A percentile compares a stretch with the other conserved stretches of the same genome.
Conservation (phyloP, 1,140 invertebrate genomes). For the Drosophila lowei region DNA sequence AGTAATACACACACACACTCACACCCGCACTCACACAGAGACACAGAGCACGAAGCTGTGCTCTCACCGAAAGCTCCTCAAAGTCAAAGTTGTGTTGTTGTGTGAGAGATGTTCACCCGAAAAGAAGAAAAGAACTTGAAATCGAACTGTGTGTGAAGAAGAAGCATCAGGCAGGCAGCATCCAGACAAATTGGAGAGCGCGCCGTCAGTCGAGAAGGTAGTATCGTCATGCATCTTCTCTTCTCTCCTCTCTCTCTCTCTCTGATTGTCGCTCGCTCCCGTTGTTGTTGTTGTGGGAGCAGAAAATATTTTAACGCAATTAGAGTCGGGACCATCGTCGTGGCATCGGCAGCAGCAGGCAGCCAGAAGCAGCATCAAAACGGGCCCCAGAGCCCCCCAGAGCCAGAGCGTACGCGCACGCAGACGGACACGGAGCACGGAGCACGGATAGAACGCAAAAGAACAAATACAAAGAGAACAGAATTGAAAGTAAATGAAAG, state of each 20-base stretch:
- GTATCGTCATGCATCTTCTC: constrained; percentile 20
- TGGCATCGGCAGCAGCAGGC: constrained; percentile 12
- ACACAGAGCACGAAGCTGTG: constrained; percentile 40
- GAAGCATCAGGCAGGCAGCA: constrained; percentile 45
- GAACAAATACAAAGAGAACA: constrained; percentile 20
- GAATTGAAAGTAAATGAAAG: constrained; percentile 13
- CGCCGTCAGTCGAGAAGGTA: too few species aligned
- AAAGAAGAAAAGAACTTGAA: constrained; percentile 72
- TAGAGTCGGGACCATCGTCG: constrained; percentile 63
- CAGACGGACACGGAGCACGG: constrained; percentile 65
- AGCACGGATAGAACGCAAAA: constrained; percentile 63
- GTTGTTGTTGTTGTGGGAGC: constrained; percentile 67
- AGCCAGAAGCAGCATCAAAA: constrained; percentile 34
- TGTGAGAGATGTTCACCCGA: constrained; percentile 41
- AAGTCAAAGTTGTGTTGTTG: constrained; percentile 44
- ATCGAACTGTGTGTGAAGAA: constrained; percentile 70
- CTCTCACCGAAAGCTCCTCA: constrained; percentile 58
- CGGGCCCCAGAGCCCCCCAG: constrained; percentile 39
- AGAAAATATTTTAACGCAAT: constrained; percentile 79
- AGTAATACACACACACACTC: constrained; percentile 37
- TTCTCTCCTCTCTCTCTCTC: constrained; percentile 21
- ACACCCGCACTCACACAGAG: constrained; percentile 23
- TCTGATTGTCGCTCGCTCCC: not conserved
- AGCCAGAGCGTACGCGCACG: constrained; percentile 76
- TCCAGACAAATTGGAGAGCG: constrained; percentile 74